Evolutionary conservation across 2,113 vertebrate genomes (phyloP).

Genomic region (Elgaria multicarinata): DNA sequence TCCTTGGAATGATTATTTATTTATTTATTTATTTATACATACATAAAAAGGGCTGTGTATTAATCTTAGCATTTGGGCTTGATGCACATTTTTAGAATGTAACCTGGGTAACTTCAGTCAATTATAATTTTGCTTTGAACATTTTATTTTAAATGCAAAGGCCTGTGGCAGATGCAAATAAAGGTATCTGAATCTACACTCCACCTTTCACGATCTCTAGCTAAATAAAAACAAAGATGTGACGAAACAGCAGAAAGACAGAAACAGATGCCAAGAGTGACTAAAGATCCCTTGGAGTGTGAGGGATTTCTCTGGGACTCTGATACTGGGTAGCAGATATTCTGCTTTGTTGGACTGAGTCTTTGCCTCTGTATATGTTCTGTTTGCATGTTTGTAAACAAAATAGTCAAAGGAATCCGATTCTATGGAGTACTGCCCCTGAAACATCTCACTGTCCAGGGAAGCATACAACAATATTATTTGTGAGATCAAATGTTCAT

Average conservation of each 20-base stretch:
- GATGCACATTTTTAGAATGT: no score
- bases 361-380: neutral
- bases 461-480: neutral
- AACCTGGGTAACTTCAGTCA: no score
- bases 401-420: neutral
- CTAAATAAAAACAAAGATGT: neutral
- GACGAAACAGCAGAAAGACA: neutral
- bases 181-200: no score
- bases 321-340: neutral
- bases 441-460: neutral
- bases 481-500: conserved; percentile 51
- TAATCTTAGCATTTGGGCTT: no score
- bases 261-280: neutral
- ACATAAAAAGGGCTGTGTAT: no score
- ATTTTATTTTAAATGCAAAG: no score
- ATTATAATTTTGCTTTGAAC: no score
- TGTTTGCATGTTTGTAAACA: neutral
- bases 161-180: no score
- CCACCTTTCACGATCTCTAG: neutral
- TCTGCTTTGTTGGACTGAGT: neutral
- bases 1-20: no score
- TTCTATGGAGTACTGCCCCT: neutral
- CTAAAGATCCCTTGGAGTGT: neutral
- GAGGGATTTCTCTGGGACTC: neutral
- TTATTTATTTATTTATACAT: no score